Evolutionary conservation across 1,140 invertebrate genomes (phyloP), one percentile per base, ranked within the genome.

Genomic region (Planococcus citri): DNA sequence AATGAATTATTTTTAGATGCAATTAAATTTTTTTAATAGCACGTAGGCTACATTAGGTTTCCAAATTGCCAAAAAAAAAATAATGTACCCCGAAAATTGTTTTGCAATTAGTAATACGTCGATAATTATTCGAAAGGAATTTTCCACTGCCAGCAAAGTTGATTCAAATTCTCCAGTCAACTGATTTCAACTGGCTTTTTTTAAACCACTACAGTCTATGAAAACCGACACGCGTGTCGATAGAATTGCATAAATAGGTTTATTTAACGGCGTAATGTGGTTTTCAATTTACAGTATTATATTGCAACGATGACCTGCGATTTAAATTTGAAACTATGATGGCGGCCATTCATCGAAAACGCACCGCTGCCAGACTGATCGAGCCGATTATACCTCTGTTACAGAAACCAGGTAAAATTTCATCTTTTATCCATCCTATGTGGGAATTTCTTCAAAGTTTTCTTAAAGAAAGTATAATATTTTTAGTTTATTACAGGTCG

Each of bases 341-440:
- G 21, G 60, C 22, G 10, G 60, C 21, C 9, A 2, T 64, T 2
- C 60, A 64, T 17, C 6, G 41, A 4, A 64, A 64, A 64, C 21
- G 60, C 3, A 25, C 2, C 10, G 60, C 25, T 64, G 60, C 10
- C 60, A 27, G 60, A 14, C 17, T 64, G 10, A 64, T 64, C 2
- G 60, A 64, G 60, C 60, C 60, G 10, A 64, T 64, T 4, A 64
- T 64, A 25, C 60, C 60, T 17, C 60, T 64, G 9, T 25, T 64
- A 17, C 60, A 27, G 21, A 64, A 64, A 25, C 60, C 60, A 4
- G 60, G 60, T 64, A 64, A 64, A 24, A 24, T 64, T 24, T 6
- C 17, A 51, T 17, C 4, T 2, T 20, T 3, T 51, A 17, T 51
- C n/a, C n/a, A 51, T 3, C n/a, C 17, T n/a, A 9, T 20, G 17